phyloP scores from a whole-genome alignment of 30 jellyfish, hydroid and myxozoan genomes.

The Phacellophora camtschatica region DNA sequence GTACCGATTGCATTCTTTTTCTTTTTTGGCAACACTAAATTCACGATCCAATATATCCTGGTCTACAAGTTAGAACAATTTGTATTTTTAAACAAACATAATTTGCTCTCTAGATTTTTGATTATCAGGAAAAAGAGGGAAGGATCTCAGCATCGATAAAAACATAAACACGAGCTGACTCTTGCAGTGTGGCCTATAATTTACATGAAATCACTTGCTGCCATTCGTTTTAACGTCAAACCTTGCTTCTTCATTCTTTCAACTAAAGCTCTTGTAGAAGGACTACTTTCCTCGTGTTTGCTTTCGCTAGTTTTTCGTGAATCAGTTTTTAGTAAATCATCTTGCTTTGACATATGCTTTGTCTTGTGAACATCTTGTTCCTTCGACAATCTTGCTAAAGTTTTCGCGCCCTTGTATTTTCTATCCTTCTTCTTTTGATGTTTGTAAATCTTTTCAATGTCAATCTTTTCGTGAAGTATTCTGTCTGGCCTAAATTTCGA shows the following conservation, averaged over 20 bases:
- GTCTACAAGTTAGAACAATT: too few relatives aligned
- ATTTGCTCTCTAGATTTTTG: too few relatives aligned
- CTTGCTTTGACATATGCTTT: neutral
- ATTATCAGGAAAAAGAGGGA: too few relatives aligned
- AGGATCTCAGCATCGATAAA: too few relatives aligned
- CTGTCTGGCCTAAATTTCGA: neutral
- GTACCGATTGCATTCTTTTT: too few relatives aligned
- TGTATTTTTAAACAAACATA: too few relatives aligned
- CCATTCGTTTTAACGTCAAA: slow-evolving; percentile 25
- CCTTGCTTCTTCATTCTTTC: slow-evolving; percentile 60
- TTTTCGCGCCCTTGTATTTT: neutral
- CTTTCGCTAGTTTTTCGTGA: neutral
- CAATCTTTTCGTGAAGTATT: neutral
- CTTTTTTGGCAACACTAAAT: too few relatives aligned
- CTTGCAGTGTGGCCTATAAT: neutral
- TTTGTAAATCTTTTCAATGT: neutral
- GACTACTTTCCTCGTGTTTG: neutral
- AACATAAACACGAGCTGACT: too few relatives aligned
- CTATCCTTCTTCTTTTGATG: neutral
- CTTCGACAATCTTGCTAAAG: neutral
- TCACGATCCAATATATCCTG: too few relatives aligned
- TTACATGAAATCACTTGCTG: slow-evolving; percentile 75
- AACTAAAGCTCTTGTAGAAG: slow-evolving; percentile 26
- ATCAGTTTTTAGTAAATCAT: too few relatives aligned
- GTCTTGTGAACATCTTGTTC: neutral